Percentiles rank a stretch among this genome's conserved stretches.
These are phyloP conservation scores for Tursiops truncatus DNA, from an alignment of 2,113 vertebrate genomes.

Conservation along the genomic window DNA sequence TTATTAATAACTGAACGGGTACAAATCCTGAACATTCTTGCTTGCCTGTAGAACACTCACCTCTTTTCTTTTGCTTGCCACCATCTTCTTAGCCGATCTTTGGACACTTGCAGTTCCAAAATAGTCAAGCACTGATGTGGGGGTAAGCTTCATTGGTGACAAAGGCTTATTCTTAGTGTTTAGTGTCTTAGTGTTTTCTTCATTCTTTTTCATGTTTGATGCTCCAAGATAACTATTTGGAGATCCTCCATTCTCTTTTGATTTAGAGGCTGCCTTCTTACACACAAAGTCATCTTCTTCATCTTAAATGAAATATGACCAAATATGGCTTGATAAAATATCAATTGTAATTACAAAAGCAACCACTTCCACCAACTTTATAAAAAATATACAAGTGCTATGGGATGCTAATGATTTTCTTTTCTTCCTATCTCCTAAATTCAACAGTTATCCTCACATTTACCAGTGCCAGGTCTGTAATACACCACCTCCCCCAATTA, in stretches of 20 bases:
- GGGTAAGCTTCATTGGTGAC: conserved; percentile 86
- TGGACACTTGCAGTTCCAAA: conserved; percentile 90
- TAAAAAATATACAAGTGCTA: background rate
- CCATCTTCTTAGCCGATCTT: conserved; percentile 94
- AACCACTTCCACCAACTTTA: background rate
- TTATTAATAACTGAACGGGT: background rate
- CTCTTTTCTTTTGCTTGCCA: conserved; percentile 92
- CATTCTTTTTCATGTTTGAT: conserved; percentile 71
- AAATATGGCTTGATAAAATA: conserved; percentile 37
- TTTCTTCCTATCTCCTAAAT: background rate
- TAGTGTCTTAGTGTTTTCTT: conserved; percentile 75
- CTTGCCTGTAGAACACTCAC: conserved; percentile 83
- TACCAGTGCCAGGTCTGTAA: background rate
- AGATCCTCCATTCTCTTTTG: conserved; percentile 85
- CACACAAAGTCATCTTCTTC: conserved; percentile 92
- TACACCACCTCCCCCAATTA: background rate
- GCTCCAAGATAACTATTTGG: conserved; percentile 42
- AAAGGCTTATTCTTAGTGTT: conserved; percentile 81
- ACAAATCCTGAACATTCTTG: background rate
- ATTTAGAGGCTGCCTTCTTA: conserved; percentile 85
- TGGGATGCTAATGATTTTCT: background rate
- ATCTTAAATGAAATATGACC: conserved; percentile 84
- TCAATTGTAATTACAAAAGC: background rate
- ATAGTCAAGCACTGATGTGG: conserved; percentile 91
- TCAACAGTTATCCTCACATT: background rate